Conservation (phyloP, 2,797 vertebrate genomes). For the Takifugu ocellatus region DNA sequence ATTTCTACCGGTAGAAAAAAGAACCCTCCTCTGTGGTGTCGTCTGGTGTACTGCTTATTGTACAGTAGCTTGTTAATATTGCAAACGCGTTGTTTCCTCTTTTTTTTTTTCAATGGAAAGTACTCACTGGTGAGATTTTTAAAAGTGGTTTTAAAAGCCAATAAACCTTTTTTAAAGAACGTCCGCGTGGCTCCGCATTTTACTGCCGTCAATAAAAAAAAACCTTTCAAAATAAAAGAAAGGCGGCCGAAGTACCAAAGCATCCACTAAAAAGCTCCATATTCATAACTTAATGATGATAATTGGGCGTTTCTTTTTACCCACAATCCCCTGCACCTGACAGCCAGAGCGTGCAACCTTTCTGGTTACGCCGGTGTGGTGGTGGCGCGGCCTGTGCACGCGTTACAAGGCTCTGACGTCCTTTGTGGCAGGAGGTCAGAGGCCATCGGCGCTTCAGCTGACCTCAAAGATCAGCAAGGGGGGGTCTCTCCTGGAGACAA, state of each 20-base stretch:
- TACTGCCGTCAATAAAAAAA: neutral
- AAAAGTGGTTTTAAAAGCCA: conserved; percentile 99
- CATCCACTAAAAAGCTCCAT: neutral
- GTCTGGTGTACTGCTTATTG: conserved; percentile 98
- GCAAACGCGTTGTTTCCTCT: conserved; percentile 87
- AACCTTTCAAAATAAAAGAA: neutral
- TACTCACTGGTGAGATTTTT: conserved; percentile 99
- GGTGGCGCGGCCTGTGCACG: conserved; percentile 34
- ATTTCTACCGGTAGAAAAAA: conserved; percentile 86
- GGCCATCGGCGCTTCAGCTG: conserved; percentile 55
- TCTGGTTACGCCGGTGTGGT: no score
- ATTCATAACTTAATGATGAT: neutral
- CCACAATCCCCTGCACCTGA: no score
- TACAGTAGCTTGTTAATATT: conserved; percentile 98
- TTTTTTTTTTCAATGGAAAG: conserved; percentile 94
- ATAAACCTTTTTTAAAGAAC: conserved; percentile 93
- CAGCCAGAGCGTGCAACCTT: no score
- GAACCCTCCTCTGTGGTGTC: conserved; percentile 83
- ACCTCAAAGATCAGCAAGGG: conserved; percentile 51
- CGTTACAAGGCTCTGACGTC: conserved; percentile 28
- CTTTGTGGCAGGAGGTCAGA: conserved; percentile 45
- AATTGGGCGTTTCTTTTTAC: no score
- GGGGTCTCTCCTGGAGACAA: conserved; percentile 37
- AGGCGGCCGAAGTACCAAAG: no score
- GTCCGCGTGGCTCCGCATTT: conserved; percentile 6